A percentile compares a stretch with the other conserved stretches of the same genome.
These are phyloP conservation scores for Gadopsis bispinosus DNA, from an alignment of 2,797 vertebrate genomes.

Conservation along the genomic window DNA sequence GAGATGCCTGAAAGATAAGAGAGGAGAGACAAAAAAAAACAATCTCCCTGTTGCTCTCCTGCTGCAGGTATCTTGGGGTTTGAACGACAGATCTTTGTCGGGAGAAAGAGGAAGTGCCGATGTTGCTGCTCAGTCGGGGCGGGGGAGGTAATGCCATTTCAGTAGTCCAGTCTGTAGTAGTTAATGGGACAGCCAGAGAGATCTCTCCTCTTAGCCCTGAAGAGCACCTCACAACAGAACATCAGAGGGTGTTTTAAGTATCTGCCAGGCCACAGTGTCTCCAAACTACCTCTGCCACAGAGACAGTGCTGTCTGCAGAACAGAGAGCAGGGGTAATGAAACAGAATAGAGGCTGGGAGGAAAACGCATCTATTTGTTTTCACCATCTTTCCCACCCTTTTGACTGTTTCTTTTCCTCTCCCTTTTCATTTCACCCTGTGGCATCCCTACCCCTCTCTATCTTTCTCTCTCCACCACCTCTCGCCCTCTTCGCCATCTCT, in stretches of 20 bases:
- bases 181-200: slow-evolving; percentile 61
- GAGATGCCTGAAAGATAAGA: slow-evolving; percentile 59
- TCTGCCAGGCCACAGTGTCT: slow-evolving; percentile 55
- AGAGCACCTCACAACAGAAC: slow-evolving; percentile 57
- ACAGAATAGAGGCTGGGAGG: slow-evolving; percentile 50
- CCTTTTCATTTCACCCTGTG: slow-evolving; percentile 53
- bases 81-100: slow-evolving; percentile 57
- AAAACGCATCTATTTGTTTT: slow-evolving; percentile 54
- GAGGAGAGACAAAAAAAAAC: slow-evolving; percentile 50
- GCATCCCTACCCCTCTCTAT: slow-evolving; percentile 52
- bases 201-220: slow-evolving; percentile 57
- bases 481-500: slow-evolving; percentile 36
- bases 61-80: slow-evolving; percentile 45
- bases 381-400: slow-evolving; percentile 43
- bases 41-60: slow-evolving; percentile 52
- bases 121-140: slow-evolving; percentile 40
- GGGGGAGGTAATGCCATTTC: slow-evolving; percentile 63
- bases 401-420: slow-evolving; percentile 50
- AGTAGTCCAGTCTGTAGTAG: slow-evolving; percentile 56
- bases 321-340: slow-evolving; percentile 63
- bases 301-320: slow-evolving; percentile 54
- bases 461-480: slow-evolving; percentile 46
- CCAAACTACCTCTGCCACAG: slow-evolving; percentile 51
- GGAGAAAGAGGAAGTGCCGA: slow-evolving; percentile 53
- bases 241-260: slow-evolving; percentile 58